A percentile compares a stretch with the other conserved stretches of the same genome.
Conservation (phyloP, 2,888 invertebrate species). For the Morpho achilles region DNA sequence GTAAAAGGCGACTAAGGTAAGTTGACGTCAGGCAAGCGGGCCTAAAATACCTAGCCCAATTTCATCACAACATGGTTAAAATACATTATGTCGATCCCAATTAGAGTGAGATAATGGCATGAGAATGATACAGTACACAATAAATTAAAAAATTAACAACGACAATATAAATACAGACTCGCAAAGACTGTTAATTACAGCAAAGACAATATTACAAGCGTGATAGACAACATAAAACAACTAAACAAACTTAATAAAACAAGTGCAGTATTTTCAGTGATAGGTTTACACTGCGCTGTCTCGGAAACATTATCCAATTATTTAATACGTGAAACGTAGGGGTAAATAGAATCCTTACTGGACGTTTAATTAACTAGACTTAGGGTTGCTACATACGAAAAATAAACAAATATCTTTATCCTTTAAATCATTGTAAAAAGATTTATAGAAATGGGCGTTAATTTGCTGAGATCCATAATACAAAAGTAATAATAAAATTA, state of each 20-base stretch:
- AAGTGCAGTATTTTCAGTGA: constrained; percentile 14
- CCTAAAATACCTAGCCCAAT: too few species aligned
- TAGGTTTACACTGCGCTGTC: constrained; percentile 28
- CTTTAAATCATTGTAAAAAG: too few species aligned
- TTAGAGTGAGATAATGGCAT: too few species aligned
- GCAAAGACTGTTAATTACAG: constrained; percentile 2
- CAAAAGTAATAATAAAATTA: too few species aligned
- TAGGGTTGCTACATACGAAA: constrained; percentile 4
- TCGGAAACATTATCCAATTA: constrained; percentile 37
- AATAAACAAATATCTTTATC: too few species aligned
- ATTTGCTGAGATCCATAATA: too few species aligned
- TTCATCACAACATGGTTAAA: too few species aligned
- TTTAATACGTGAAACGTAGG: constrained; percentile 33
- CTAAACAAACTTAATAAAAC: constrained; percentile 15
- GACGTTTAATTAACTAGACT: constrained; percentile 49
- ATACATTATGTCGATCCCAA: too few species aligned
- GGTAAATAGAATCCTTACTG: constrained; percentile 29
- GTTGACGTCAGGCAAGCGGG: too few species aligned
- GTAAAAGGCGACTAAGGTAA: too few species aligned
- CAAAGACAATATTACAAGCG: constrained; percentile 25
- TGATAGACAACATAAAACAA: constrained; percentile 28
- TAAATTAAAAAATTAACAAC: background rate
- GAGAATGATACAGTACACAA: background rate
- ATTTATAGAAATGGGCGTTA: too few species aligned
- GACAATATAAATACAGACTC: too few species aligned